phyloP scores from a whole-genome alignment of 35 echinoderm and acorn worm species.

The Apostichopus japonicus region DNA sequence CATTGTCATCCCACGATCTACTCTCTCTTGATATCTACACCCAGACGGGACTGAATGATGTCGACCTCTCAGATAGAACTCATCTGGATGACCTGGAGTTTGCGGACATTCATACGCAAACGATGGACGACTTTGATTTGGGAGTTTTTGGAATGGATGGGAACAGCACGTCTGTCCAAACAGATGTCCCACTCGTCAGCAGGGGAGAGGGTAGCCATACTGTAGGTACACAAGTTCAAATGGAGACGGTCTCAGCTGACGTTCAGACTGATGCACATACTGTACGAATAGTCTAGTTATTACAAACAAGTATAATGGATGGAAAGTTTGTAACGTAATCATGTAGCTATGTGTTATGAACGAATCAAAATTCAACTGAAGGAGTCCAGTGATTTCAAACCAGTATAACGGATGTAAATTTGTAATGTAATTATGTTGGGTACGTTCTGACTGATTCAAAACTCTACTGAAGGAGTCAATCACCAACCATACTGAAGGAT shows the following conservation, averaged over 20 bases:
- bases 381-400: no score
- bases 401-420: no score
- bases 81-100: constrained; percentile 40
- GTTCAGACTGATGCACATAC: constrained; percentile 28
- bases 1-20: constrained; percentile 40
- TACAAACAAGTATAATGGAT: no score
- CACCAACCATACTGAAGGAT: no score
- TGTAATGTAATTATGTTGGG: no score
- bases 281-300: no score
- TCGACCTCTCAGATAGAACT: not conserved
- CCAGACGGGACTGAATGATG: constrained; percentile 39
- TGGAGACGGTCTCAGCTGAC: not conserved
- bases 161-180: constrained; percentile 37
- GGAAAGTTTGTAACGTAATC: no score
- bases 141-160: constrained; percentile 42
- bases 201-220: constrained; percentile 2
- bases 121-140: constrained; percentile 52
- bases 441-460: no score
- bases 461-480: no score
- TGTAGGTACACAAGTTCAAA: constrained; percentile 43
- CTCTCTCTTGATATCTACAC: constrained; percentile 54
- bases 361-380: no score
- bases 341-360: no score
- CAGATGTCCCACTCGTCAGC: constrained; percentile 29
- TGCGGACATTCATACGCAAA: constrained; percentile 44